Base-by-base conservation (phyloP, 1,140 invertebrate genomes). In the Aphelinus atriplicis region DNA sequence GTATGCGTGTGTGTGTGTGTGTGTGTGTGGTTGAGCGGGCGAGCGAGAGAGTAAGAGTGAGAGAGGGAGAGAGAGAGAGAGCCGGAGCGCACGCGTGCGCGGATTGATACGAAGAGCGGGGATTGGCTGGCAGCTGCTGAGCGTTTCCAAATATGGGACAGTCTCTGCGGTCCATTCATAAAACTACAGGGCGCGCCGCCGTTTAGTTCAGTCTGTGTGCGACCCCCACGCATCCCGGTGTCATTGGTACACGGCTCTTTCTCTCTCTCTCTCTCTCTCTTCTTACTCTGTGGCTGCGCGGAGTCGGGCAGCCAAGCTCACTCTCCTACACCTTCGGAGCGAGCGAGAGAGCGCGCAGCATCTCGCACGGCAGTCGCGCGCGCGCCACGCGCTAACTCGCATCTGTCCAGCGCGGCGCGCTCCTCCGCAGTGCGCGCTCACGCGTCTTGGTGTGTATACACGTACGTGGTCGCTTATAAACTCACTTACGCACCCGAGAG, bases 121-220 rank as follows among this genome's bases (percentile, higher is more conserved):
- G 85, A 88, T 88, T 89, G 90, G 90, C 85, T 86, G 85, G 82
- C 82, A 76, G 83, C 80, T 83, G 81, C 83, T 85, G 81, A 84
- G 80, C 84, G 85, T 87, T 89, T 88, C 88, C 88, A 89, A 89
- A 89, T 89, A 89, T 89, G 89, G 89, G 87, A 89, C 88, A 89
- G 87, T 86, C 84, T 86, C 82, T 81, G 85, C 82, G 85, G 86
- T 91, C 89, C 91, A 92, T 92, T 92, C 90, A 92, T 91, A 91
- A 91, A 90, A 88, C 87, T 88, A 84, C 86, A 86, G 87, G 86
- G 85, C 85, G 86, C 85, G 86, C 85, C 86, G 86, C 76, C 79
- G 77, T 81, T 84, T 81, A 82, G 84, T 85, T 88, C 86, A 88
- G 86, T 88, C 87, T 78, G 87, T 86, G 84, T 84, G 87, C 85